Evolutionary conservation across 2,797 vertebrate species (phyloP).

Genomic region (Chelon auratus): DNA sequence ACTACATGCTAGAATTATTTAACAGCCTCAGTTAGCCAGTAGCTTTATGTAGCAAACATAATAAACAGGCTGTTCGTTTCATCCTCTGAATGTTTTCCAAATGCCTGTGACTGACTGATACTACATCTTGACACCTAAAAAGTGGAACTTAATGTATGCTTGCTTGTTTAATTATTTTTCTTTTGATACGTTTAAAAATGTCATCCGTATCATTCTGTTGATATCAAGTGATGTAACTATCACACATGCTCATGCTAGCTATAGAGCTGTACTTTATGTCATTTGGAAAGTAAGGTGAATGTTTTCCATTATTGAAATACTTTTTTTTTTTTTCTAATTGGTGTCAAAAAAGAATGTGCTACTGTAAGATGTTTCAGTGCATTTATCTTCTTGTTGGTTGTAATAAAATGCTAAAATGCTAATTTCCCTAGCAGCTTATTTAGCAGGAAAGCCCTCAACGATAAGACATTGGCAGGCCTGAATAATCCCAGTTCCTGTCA

Average conservation of each 20-base stretch:
- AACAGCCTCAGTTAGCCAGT: constrained; percentile 50
- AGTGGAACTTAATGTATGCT: constrained; percentile 17
- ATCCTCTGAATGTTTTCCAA: constrained; percentile 34
- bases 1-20: constrained; percentile 28
- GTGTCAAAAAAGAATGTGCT: constrained; percentile 11
- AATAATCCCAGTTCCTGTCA: no score
- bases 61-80: constrained; percentile 19
- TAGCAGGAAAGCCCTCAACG: no score
- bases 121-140: constrained; percentile 7
- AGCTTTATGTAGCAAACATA: constrained; percentile 72
- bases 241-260: constrained; percentile 57
- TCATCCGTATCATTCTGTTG: constrained; percentile 32
- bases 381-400: constrained; percentile 61
- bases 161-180: constrained; percentile 32
- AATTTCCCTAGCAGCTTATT: no score
- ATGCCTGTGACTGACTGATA: constrained; percentile 6
- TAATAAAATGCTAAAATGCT: constrained; percentile 55
- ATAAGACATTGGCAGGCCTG: no score
- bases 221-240: constrained; percentile 63
- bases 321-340: constrained; percentile 21
- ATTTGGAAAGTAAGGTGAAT: constrained; percentile 47
- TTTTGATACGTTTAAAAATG: constrained; percentile 24
- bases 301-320: constrained; percentile 53
- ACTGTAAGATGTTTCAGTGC: constrained; percentile 37
- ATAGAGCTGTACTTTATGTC: constrained; percentile 30